Base-by-base conservation (phyloP, 2,113 vertebrate genomes). In the Syrmaticus mikado region DNA sequence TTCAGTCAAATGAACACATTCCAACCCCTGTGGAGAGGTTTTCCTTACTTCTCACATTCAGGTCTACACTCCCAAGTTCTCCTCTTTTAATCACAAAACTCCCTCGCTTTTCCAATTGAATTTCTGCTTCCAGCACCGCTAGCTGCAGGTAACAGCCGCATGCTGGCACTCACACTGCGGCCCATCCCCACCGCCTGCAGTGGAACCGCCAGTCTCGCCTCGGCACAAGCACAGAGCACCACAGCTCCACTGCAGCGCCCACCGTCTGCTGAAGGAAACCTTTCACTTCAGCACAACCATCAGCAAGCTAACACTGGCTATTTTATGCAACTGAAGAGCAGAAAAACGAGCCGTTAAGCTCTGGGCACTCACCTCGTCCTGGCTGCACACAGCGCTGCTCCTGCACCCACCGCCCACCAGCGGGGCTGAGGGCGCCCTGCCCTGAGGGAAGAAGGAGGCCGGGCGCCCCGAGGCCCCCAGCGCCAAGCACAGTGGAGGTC, bases 271-370 rank as follows among this genome's bases (percentile, higher is more conserved):
- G 30, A 34, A 19, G 34, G 6, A 13, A 55, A 19, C 1, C 34
- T 13, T 36, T 46, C 76, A 7, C 40, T 24, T 25, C 60, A 10
- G 64, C 11, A 4, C 30, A 8, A 2, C 55, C 4, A 13, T 14
- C 20, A 30, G 25, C n/a, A 10, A 28, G 14, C 40, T 8, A 11
- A 18, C 0, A 8, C 1, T 1, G 16, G 5, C 55, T 13, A 15
- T 3, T 43, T 18, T 6, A 6, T 0, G 2, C 32, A 4, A 3
- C 0, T 0, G 8, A 20, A 14, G 21, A 10, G 60, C 55, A 36
- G 19, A 21, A 61, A 46, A 2, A 27, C 7, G 13, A 3, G 3
- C 12, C n/a, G 52, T 15, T 3, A 7, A 1, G 32, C 1, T 3
- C 58, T 5, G 34, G 13, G 6, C 58, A 8, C n/a, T 10, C 8